Percentiles rank a stretch among this genome's conserved stretches.
Evolutionary conservation across 2,888 invertebrate genomes (phyloP).

Genomic region (Agrilus mali): DNA sequence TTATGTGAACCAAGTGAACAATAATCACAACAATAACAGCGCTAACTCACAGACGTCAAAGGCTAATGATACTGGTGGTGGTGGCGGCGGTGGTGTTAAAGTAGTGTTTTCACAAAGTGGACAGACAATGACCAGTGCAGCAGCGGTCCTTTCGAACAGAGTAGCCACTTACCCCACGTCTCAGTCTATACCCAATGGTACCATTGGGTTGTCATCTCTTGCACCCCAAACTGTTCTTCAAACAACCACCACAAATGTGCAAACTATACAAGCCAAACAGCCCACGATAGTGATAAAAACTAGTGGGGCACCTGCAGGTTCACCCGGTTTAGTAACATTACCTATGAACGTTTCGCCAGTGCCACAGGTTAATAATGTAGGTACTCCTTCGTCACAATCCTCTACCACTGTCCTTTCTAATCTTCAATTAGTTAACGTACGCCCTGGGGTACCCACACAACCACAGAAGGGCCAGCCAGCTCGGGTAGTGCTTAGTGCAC

Average conservation of each 20-base stretch:
- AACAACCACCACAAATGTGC: constrained; percentile 35
- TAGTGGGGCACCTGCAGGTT: constrained; percentile 28
- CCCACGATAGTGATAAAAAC: constrained; percentile 34
- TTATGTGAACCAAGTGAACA: constrained; percentile 21
- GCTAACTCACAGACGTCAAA: constrained; percentile 25
- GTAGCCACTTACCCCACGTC: constrained; percentile 46
- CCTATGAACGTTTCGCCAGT: constrained; percentile 49
- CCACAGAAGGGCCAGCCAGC: constrained; percentile 67
- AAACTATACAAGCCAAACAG: constrained; percentile 29
- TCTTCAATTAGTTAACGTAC: constrained; percentile 77
- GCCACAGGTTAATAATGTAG: constrained; percentile 35
- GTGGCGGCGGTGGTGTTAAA: constrained; percentile 31
- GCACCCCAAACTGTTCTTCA: constrained; percentile 28
- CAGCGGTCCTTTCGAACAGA: constrained; percentile 38
- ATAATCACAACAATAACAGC: constrained; percentile 20
- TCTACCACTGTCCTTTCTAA: constrained; percentile 40
- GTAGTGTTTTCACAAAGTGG: constrained; percentile 41
- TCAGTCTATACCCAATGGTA: constrained; percentile 58
- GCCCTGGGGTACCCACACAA: constrained; percentile 58
- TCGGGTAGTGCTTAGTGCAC: constrained; percentile 71
- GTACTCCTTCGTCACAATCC: constrained; percentile 30
- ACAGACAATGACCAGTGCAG: constrained; percentile 35
- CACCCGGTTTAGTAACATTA: constrained; percentile 47
- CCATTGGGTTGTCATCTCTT: constrained; percentile 46
- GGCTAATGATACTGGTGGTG: constrained; percentile 30